phyloP scores from a whole-genome alignment of 2,888 invertebrate genomes.

The Oxytorus armatus region DNA sequence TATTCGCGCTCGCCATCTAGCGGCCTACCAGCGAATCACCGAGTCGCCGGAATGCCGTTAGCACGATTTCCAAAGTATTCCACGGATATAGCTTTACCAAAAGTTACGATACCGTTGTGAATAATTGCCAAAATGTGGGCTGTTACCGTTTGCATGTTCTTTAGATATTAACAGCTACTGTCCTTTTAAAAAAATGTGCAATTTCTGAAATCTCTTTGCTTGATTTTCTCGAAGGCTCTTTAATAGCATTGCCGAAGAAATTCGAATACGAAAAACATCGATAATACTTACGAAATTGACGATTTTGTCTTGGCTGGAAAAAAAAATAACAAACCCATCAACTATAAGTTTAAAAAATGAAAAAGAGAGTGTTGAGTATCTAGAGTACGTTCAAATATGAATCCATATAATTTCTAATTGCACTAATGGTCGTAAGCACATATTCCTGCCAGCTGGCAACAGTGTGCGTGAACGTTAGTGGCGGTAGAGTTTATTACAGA shows the following conservation, averaged over 20 bases:
- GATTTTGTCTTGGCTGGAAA: neutral
- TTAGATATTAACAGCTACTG: too few relatives aligned
- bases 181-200: too few relatives aligned
- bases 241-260: too few relatives aligned
- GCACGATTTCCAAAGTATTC: neutral
- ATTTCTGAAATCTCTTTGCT: too few relatives aligned
- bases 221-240: too few relatives aligned
- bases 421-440: slow-evolving; percentile 40
- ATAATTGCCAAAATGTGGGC: too few relatives aligned
- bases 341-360: neutral
- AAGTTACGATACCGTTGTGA: too few relatives aligned
- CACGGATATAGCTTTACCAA: too few relatives aligned
- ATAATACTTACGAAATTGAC: slow-evolving; percentile 12
- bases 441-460: neutral
- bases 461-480: slow-evolving; percentile 3
- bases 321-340: slow-evolving; percentile 3
- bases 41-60: neutral
- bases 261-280: too few relatives aligned
- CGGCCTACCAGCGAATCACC: neutral
- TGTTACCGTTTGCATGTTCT: too few relatives aligned
- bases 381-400: slow-evolving; percentile 43
- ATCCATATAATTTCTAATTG: slow-evolving; percentile 61
- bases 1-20: neutral
- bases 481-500: slow-evolving; percentile 53
- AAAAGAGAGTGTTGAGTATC: neutral